Percentiles rank a stretch among this genome's conserved stretches.
phyloP scores from a whole-genome alignment of 2,888 invertebrate species.

The Deilephila elpenor region DNA sequence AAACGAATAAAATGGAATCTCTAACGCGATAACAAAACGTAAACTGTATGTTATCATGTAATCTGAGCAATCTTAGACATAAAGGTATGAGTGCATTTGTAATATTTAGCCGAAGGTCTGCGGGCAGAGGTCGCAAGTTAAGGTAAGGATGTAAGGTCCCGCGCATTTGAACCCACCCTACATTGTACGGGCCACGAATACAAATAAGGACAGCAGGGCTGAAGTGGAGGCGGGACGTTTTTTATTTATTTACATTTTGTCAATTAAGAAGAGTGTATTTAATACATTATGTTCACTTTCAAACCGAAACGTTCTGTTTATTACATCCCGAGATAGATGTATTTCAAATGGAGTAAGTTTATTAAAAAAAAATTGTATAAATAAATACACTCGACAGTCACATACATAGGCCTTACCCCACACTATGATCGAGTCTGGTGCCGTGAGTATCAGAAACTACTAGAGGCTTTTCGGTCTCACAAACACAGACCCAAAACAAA shows the following conservation, averaged over 20 bases:
- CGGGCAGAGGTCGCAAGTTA: slow-evolving; percentile 67
- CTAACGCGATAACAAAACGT: neutral
- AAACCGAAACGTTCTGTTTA: too few relatives aligned
- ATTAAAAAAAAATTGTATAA: too few relatives aligned
- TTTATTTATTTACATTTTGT: neutral
- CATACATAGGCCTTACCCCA: too few relatives aligned
- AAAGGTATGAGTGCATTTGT: slow-evolving; percentile 43
- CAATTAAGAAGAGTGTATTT: neutral
- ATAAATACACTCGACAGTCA: too few relatives aligned
- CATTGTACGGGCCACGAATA: slow-evolving; percentile 56
- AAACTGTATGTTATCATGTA: neutral
- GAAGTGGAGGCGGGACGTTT: slow-evolving; percentile 34
- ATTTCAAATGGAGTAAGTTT: too few relatives aligned
- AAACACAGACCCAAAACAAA: too few relatives aligned
- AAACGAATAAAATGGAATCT: neutral
- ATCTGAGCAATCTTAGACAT: slow-evolving; percentile 27
- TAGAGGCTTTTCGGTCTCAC: too few relatives aligned
- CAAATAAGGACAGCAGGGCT: slow-evolving; percentile 54
- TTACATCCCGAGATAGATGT: too few relatives aligned
- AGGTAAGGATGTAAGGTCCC: slow-evolving; percentile 63
- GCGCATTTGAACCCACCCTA: slow-evolving; percentile 61
- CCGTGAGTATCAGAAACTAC: too few relatives aligned
- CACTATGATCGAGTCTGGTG: too few relatives aligned
- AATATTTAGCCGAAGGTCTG: slow-evolving; percentile 64
- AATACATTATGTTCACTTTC: neutral